Evolutionary conservation across 2,797 vertebrate genomes (phyloP).

Genomic region (Tarsius wallacei): DNA sequence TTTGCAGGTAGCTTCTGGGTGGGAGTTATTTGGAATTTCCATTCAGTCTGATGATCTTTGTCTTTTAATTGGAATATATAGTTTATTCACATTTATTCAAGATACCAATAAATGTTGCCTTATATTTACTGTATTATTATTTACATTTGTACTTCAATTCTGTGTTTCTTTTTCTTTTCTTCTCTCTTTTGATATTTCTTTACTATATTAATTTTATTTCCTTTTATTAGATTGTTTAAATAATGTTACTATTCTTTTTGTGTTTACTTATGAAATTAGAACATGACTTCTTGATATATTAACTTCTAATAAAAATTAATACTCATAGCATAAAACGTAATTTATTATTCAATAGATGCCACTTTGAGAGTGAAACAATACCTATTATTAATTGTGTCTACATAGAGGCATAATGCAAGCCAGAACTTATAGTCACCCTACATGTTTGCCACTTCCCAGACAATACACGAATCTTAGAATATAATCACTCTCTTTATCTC

Average conservation of each 20-base stretch:
- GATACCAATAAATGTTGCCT: slow-evolving; percentile 8
- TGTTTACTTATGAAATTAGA: neutral
- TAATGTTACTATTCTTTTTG: neutral
- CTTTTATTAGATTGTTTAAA: neutral
- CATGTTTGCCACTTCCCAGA: neutral
- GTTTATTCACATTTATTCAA: slow-evolving; percentile 21
- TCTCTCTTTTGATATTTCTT: neutral
- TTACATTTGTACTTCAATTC: neutral
- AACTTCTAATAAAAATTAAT: neutral
- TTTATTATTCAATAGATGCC: neutral
- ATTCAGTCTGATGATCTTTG: neutral
- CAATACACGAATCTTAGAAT: neutral
- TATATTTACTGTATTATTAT: neutral
- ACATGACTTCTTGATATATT: neutral
- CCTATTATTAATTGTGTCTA: neutral
- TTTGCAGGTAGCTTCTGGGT: neutral
- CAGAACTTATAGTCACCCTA: neutral
- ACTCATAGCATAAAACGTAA: neutral
- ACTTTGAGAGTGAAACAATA: neutral
- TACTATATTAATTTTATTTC: slow-evolving; percentile 1
- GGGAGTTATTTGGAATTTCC: neutral
- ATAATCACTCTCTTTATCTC: neutral
- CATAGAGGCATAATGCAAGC: neutral
- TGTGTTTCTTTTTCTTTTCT: neutral
- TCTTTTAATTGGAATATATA: neutral